Evolutionary conservation across 2,888 invertebrate genomes (phyloP).

Genomic region (Agrilus mali): DNA sequence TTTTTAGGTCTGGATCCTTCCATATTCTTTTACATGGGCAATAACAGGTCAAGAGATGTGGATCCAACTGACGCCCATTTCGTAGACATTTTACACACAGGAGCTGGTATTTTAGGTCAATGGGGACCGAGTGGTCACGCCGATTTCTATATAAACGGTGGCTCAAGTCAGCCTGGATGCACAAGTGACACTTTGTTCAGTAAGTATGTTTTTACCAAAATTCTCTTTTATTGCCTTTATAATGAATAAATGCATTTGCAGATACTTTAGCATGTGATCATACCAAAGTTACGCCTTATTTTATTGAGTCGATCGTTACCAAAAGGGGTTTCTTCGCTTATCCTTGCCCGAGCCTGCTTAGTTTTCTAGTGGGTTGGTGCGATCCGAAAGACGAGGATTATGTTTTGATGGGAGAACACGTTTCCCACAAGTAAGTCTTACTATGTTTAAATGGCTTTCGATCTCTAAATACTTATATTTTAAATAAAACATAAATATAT

Average conservation of each 20-base stretch:
- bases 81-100: constrained; percentile 74
- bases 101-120: constrained; percentile 77
- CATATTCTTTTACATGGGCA: constrained; percentile 74
- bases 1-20: constrained; percentile 67
- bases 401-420: constrained; percentile 78
- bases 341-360: constrained; percentile 68
- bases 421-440: constrained; percentile 54
- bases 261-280: constrained; percentile 82
- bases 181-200: constrained; percentile 70
- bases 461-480: too few species aligned
- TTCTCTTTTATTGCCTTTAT: not conserved
- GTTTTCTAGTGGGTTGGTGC: constrained; percentile 78
- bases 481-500: too few species aligned
- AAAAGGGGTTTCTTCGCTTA: constrained; percentile 74
- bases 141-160: constrained; percentile 81
- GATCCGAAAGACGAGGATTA: constrained; percentile 66
- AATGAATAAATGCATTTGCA: constrained; percentile 28
- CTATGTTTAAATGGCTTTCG: not conserved
- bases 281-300: constrained; percentile 81
- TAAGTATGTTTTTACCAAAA: constrained; percentile 35
- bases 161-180: constrained; percentile 80
- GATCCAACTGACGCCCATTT: constrained; percentile 72
- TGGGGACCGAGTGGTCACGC: constrained; percentile 85
- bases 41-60: constrained; percentile 66
- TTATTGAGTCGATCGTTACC: constrained; percentile 77